Percentiles rank a stretch among this genome's conserved stretches.
Evolutionary conservation across 64 coral and sea anemone genomes (phyloP).

Genomic region (Trachythela sp.): DNA sequence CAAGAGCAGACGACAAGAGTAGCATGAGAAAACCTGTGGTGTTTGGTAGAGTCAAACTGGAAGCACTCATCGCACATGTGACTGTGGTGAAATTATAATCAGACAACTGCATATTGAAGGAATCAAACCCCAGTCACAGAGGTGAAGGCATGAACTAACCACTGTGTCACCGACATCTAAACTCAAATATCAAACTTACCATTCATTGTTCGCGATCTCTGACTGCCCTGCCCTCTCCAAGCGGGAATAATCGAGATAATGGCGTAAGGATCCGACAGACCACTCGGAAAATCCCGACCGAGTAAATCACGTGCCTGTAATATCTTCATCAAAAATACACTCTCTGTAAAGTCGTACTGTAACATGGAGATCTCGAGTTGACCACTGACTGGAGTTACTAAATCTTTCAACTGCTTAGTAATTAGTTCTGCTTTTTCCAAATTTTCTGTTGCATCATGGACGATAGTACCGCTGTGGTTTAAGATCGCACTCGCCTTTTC

Average conservation of each 20-base stretch:
- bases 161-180: not conserved
- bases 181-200: conserved; percentile 29
- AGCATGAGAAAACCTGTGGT: too few species aligned
- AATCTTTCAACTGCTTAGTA: not conserved
- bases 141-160: too few species aligned
- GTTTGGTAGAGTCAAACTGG: too few species aligned
- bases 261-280: conserved; percentile 63
- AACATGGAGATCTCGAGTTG: conserved; percentile 76
- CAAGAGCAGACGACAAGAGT: too few species aligned
- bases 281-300: conserved; percentile 40
- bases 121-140: not conserved
- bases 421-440: not conserved
- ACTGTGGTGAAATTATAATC: too few species aligned
- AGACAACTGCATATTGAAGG: too few species aligned
- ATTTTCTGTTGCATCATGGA: not conserved
- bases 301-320: conserved; percentile 57
- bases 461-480: not conserved
- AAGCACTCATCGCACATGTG: too few species aligned
- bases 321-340: conserved; percentile 51
- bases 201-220: conserved; percentile 46
- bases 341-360: conserved; percentile 43
- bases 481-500: not conserved
- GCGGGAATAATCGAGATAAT: conserved; percentile 52
- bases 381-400: conserved; percentile 40
- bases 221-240: conserved; percentile 50